Evolutionary conservation across 2,888 invertebrate genomes (phyloP).

Genomic region (Rhogogaster chlorosoma): DNA sequence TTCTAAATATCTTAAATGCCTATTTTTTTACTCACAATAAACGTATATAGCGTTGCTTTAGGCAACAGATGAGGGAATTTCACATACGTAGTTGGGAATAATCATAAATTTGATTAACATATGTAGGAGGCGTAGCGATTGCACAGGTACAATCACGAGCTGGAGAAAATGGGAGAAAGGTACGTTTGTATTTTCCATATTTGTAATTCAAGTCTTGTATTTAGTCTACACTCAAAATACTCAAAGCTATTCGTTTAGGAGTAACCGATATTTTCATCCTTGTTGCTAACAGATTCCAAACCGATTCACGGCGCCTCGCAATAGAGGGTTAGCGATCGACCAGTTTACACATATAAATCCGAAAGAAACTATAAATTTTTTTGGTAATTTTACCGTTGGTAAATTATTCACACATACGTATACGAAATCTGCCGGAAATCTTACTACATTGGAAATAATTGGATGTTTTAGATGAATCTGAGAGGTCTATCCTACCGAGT

Average conservation of each 20-base stretch:
- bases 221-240: neutral
- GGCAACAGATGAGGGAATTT: neutral
- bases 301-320: neutral
- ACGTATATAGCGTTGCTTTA: neutral
- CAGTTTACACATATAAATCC: neutral
- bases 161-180: slow-evolving; percentile 20
- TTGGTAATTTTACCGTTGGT: neutral
- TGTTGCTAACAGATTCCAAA: neutral
- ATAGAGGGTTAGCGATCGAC: neutral
- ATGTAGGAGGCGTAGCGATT: neutral
- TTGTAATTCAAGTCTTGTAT: neutral
- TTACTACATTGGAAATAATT: neutral
- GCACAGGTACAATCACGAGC: slow-evolving; percentile 4
- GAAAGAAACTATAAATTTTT: neutral
- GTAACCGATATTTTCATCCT: neutral
- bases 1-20: neutral
- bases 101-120: neutral
- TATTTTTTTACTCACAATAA: neutral
- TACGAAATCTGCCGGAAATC: neutral
- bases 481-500: neutral
- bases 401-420: neutral
- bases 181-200: neutral
- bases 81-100: neutral
- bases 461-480: slow-evolving; percentile 6
- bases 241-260: neutral